Evolutionary conservation across 2,888 invertebrate genomes (phyloP), one percentile per base, ranked within the genome.

Genomic region (Eilema caniola): DNA sequence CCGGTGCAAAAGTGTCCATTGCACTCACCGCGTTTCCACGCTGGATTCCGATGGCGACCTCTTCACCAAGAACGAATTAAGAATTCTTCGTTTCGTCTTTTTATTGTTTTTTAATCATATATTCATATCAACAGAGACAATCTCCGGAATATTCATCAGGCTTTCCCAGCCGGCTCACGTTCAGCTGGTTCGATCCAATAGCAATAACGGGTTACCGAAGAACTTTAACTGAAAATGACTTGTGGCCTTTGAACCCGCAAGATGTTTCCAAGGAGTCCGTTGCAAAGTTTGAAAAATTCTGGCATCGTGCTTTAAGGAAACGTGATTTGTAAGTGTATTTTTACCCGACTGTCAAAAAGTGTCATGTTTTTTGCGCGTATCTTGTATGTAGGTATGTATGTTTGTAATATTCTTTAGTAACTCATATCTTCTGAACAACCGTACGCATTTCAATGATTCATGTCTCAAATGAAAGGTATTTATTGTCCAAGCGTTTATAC

Each of bases 71-170:
- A 56, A 8, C 8, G 2, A 56, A 56, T 23, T 11, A 23, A n/a
- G 1, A 1, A 56, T n/a, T 23, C n/a, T 14, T 59, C 12, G 12
- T 24, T 57, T 23, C 25, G 2, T 59, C 11, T 14, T 11, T 24
- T 25, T 59, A 1, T 5, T n/a, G n/a, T 57, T 14, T 2, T 14
- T 66, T 65, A 41, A 60, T 31, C 10, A 16, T 41, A 1, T 69
- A n/a, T 20, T 31, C 24, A 5, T n/a, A 62, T 68, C 66, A 56
- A 70, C 95, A 98, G 97, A 97, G 96, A 86, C 97, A 98, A 85
- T 98, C 98, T 85, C 99, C 99, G n/a, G 99, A 99, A 89, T 95
- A 96, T 71, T 94, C 96, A 25, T 96, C 98, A 23, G 98, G 98
- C 67, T 99, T 98, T 89, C 96, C 98, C 11, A 98, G 98, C 16